Conservation (phyloP, 2,888 invertebrate species). For the Arctia plantaginis region DNA sequence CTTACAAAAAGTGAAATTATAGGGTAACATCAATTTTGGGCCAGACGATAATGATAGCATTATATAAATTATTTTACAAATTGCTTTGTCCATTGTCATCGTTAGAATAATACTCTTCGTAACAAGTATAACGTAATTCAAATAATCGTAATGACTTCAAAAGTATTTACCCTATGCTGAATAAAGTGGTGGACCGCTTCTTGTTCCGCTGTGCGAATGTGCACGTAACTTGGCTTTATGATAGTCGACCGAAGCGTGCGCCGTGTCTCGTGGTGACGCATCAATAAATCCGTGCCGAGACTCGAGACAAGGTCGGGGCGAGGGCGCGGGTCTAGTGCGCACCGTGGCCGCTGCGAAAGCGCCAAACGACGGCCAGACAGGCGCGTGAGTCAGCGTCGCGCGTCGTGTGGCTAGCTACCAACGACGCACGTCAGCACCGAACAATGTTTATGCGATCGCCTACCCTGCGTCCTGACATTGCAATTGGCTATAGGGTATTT, state of each 20-base stretch:
- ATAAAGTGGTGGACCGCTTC: conserved; percentile 50
- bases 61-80: conserved; percentile 44
- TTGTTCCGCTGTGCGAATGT: conserved; percentile 56
- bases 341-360: conserved; percentile 58
- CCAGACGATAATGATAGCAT: conserved; percentile 44
- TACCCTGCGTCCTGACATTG: conserved; percentile 26
- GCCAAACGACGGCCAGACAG: conserved; percentile 72
- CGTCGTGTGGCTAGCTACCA: conserved; percentile 22
- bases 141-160: conserved; percentile 43
- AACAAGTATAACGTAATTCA: conserved; percentile 44
- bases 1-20: conserved; percentile 7
- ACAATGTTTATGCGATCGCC: conserved; percentile 9
- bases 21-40: conserved; percentile 36
- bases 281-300: conserved; percentile 83
- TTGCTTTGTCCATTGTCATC: conserved; percentile 46
- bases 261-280: conserved; percentile 75
- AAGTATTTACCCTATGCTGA: conserved; percentile 41
- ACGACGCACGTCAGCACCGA: conserved; percentile 31
- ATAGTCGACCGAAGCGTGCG: conserved; percentile 43
- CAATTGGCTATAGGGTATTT: neutral
- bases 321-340: conserved; percentile 79
- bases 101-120: conserved; percentile 33
- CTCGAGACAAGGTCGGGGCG: conserved; percentile 83
- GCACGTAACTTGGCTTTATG: conserved; percentile 53
- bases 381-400: conserved; percentile 71